These are phyloP conservation scores for Halcyon chelicuti DNA, from an alignment of 2,797 vertebrate genomes.

Conservation along the genomic window DNA sequence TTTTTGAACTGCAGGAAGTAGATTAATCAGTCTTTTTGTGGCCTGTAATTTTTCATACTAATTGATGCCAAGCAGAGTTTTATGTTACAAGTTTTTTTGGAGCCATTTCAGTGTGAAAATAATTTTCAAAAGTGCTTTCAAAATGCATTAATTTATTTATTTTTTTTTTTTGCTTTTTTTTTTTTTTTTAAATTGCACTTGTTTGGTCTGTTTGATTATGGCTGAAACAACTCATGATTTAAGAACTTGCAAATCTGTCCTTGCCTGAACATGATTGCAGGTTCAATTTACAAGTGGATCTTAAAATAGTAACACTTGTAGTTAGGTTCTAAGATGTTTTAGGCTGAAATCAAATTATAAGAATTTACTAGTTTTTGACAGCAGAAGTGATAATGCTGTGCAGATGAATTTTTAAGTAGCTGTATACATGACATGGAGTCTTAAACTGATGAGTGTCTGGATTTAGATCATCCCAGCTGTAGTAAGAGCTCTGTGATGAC, in stretches of 20 bases:
- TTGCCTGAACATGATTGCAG: slow-evolving; percentile 27
- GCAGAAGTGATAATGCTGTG: slow-evolving; percentile 60
- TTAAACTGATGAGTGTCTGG: slow-evolving; percentile 38
- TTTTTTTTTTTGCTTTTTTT: background rate
- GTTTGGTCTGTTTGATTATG: slow-evolving; percentile 45
- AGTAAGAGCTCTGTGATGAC: slow-evolving; percentile 31
- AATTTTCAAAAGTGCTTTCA: slow-evolving; percentile 44
- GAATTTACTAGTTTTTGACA: slow-evolving; percentile 75
- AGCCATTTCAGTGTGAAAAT: slow-evolving; percentile 24
- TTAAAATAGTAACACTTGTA: slow-evolving; percentile 62
- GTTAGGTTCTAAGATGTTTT: slow-evolving; percentile 51
- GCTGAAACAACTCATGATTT: slow-evolving; percentile 42
- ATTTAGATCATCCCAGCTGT: slow-evolving; percentile 51
- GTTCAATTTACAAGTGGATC: slow-evolving; percentile 57
- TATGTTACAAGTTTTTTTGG: background rate
- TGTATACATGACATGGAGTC: slow-evolving; percentile 25
- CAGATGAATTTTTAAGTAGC: slow-evolving; percentile 66
- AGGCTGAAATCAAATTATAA: slow-evolving; percentile 69
- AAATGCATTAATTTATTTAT: slow-evolving; percentile 11
- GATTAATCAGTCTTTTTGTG: slow-evolving; percentile 31
- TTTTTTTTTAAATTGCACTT: slow-evolving; percentile 10
- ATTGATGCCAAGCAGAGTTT: background rate
- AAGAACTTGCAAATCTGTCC: slow-evolving; percentile 44
- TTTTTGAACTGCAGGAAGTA: slow-evolving; percentile 7
- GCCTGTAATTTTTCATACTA: slow-evolving; percentile 1